phyloP scores from a whole-genome alignment of 2,113 vertebrate genomes.

The Falcunculus frontatus region DNA sequence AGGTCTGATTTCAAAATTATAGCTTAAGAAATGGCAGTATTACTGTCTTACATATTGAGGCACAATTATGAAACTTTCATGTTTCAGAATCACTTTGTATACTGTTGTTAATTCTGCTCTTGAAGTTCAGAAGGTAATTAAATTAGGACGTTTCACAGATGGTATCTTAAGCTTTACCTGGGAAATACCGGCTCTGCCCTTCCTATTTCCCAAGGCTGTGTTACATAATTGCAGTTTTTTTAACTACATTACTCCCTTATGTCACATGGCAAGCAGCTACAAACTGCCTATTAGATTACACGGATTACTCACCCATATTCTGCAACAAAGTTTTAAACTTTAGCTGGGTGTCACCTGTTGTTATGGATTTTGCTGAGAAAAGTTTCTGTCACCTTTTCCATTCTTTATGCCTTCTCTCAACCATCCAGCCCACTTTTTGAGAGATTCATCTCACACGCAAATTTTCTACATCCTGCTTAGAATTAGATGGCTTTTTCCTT shows the following conservation, averaged over 20 bases:
- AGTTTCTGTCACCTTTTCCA: not conserved
- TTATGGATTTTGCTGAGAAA: not conserved
- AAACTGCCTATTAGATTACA: not conserved
- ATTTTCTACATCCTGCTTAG: not conserved
- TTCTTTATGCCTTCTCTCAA: not conserved
- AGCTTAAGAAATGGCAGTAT: not conserved
- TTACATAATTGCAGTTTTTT: conserved; percentile 25
- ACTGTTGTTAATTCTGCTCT: conserved; percentile 12
- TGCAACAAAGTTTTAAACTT: conserved; percentile 1
- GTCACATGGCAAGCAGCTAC: not conserved
- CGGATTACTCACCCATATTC: not conserved
- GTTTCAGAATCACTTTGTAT: conserved; percentile 33
- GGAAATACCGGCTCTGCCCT: conserved; percentile 41
- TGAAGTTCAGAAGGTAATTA: conserved; percentile 29
- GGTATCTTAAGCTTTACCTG: conserved; percentile 2
- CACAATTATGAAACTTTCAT: conserved; percentile 16
- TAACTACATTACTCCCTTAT: not conserved
- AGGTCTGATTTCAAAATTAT: not conserved
- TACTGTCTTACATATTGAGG: not conserved
- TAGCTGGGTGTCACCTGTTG: not conserved
- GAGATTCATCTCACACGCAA: not conserved
- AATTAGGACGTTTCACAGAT: not conserved
- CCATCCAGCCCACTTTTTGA: not conserved
- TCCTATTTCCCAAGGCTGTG: conserved; percentile 10
- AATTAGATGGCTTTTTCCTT: not conserved